Conservation (phyloP, 1,140 invertebrate species). For the Platorchestia sp. region DNA sequence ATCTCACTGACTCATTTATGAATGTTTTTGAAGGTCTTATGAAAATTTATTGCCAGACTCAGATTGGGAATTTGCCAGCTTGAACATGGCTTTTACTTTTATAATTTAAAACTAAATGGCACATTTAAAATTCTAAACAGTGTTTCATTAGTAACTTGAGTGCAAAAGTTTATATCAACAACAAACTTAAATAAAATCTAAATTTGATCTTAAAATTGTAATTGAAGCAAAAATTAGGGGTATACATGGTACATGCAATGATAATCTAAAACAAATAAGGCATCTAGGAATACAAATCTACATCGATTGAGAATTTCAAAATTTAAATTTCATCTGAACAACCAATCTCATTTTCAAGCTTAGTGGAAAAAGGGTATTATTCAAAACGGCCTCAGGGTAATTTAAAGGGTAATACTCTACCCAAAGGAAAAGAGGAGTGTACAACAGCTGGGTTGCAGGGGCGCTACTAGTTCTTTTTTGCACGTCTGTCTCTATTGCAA, state of each 20-base stretch:
- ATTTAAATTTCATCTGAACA: too few relatives aligned
- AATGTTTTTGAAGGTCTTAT: neutral
- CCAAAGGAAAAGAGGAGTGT: neutral
- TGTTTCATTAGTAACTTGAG: neutral
- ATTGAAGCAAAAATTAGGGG: neutral
- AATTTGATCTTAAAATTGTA: neutral
- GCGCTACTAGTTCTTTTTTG: neutral
- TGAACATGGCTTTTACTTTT: neutral
- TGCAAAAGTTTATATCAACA: neutral
- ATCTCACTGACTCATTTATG: neutral
- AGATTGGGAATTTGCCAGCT: neutral
- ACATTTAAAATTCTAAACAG: neutral
- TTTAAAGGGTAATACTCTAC: neutral
- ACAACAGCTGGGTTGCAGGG: conserved; percentile 32
- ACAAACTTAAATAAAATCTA: neutral
- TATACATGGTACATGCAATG: neutral
- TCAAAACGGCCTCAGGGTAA: too few relatives aligned
- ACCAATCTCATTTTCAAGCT: too few relatives aligned
- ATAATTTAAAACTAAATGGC: neutral
- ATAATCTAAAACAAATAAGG: too few relatives aligned
- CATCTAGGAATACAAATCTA: too few relatives aligned
- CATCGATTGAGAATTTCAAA: too few relatives aligned
- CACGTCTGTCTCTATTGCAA: conserved; percentile 42
- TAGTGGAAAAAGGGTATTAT: too few relatives aligned
- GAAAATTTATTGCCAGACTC: neutral